Evolutionary conservation across 2,113 vertebrate species (phyloP).

Genomic region (Pelodiscus sinensis): DNA sequence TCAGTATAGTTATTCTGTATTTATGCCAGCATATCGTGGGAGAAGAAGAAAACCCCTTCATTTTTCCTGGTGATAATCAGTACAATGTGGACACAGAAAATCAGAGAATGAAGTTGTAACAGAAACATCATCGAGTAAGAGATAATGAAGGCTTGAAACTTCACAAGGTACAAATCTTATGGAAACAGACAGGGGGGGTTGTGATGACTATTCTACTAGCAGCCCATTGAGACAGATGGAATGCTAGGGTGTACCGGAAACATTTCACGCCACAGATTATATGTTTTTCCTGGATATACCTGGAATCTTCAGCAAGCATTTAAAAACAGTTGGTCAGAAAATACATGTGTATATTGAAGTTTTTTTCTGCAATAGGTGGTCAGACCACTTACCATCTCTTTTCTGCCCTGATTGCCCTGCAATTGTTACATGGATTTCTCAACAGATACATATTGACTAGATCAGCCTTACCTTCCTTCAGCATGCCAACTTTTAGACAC

Average conservation of each 20-base stretch:
- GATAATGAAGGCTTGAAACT: background rate
- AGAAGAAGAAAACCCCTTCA: background rate
- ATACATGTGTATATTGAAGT: background rate
- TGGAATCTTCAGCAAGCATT: background rate
- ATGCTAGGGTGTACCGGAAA: background rate
- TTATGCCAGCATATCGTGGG: background rate
- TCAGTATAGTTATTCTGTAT: background rate
- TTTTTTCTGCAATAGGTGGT: background rate
- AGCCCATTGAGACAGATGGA: background rate
- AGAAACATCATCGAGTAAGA: background rate
- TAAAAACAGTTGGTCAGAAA: background rate
- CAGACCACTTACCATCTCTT: slow-evolving; percentile 11
- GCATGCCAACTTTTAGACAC: slow-evolving; percentile 99
- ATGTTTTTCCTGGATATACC: background rate
- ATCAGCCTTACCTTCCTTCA: slow-evolving; percentile 95
- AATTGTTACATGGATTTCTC: background rate
- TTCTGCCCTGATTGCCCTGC: slow-evolving; percentile 31
- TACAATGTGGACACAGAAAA: background rate
- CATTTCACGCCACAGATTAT: background rate
- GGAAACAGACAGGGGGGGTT: background rate
- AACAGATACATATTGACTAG: background rate
- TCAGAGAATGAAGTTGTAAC: background rate
- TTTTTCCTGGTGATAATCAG: background rate
- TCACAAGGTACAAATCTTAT: fast-evolving
- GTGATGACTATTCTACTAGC: background rate